Percentiles rank a stretch among this genome's conserved stretches.
Conservation (phyloP, 1,140 invertebrate genomes). For the Drosophila athabasca region DNA sequence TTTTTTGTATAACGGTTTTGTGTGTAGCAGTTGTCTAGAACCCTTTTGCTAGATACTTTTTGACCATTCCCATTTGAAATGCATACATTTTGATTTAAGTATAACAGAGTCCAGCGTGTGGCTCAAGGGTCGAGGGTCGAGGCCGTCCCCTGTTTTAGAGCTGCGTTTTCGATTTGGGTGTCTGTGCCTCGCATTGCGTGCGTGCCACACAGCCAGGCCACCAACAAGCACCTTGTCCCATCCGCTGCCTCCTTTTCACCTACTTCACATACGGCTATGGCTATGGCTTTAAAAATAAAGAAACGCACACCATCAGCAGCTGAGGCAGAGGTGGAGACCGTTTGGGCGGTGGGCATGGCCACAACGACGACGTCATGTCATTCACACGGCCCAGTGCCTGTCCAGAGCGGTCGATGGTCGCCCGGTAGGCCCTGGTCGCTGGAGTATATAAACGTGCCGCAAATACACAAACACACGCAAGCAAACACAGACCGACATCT, state of each 20-base stretch:
- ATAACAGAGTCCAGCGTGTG: background rate
- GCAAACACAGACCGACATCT: slow-evolving; percentile 1
- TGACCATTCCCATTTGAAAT: too few species aligned
- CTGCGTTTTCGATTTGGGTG: slow-evolving; percentile 19
- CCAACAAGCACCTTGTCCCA: slow-evolving; percentile 8
- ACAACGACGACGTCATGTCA: slow-evolving; percentile 50
- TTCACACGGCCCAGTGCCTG: slow-evolving; percentile 59
- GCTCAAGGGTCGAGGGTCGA: too few species aligned
- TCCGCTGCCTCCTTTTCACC: background rate
- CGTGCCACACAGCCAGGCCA: slow-evolving; percentile 25
- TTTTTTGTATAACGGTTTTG: slow-evolving; percentile 1
- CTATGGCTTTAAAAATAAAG: slow-evolving; percentile 60
- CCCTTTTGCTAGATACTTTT: too few species aligned
- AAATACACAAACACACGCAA: slow-evolving; percentile 2
- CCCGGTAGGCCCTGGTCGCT: slow-evolving; percentile 22
- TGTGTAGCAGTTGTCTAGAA: too few species aligned
- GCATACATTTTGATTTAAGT: too few species aligned
- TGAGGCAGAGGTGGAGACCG: too few species aligned
- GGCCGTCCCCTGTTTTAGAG: slow-evolving; percentile 7
- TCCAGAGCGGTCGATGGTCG: slow-evolving; percentile 39
- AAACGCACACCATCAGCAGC: slow-evolving; percentile 39
- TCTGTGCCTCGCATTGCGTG: slow-evolving; percentile 39
- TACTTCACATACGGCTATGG: slow-evolving; percentile 26
- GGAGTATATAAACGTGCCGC: slow-evolving; percentile 72
- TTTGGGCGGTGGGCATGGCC: background rate